These are phyloP conservation scores for Emydocephalus ijimae DNA, from an alignment of 2,113 vertebrate species.

Conservation along the genomic window DNA sequence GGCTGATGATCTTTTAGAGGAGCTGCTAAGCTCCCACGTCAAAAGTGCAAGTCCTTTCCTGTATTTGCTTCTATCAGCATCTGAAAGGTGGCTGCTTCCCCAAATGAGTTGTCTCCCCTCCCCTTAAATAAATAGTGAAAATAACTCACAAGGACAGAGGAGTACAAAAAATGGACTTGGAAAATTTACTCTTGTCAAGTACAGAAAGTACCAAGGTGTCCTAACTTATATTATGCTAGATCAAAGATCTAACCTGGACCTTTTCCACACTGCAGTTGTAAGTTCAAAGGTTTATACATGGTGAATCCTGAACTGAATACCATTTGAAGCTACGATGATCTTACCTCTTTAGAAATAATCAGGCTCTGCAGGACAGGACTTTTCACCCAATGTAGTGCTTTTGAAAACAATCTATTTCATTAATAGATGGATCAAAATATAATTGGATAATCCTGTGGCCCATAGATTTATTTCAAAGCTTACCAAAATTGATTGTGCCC, in stretches of 20 bases:
- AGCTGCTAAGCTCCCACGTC: background rate
- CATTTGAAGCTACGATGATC: background rate
- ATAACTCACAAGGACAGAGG: background rate
- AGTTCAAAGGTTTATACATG: background rate
- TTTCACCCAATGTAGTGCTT: background rate
- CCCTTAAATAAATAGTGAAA: background rate
- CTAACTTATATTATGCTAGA: background rate
- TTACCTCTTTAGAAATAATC: background rate
- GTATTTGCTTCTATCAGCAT: background rate
- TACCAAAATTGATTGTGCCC: background rate
- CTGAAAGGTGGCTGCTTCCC: background rate
- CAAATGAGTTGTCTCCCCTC: background rate
- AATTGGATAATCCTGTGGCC: background rate
- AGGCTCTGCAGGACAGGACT: background rate
- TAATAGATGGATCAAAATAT: background rate
- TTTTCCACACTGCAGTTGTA: background rate
- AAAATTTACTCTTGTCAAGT: background rate
- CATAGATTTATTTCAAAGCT: background rate
- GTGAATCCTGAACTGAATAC: background rate
- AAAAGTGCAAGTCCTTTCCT: background rate
- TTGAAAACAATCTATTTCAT: background rate
- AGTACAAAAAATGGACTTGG: background rate
- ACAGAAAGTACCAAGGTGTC: background rate
- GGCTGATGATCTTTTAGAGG: background rate
- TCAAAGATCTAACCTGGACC: background rate